Evolutionary conservation across 2,797 vertebrate genomes (phyloP), one percentile per base, ranked within the genome.

Genomic region (Numenius phaeopus): DNA sequence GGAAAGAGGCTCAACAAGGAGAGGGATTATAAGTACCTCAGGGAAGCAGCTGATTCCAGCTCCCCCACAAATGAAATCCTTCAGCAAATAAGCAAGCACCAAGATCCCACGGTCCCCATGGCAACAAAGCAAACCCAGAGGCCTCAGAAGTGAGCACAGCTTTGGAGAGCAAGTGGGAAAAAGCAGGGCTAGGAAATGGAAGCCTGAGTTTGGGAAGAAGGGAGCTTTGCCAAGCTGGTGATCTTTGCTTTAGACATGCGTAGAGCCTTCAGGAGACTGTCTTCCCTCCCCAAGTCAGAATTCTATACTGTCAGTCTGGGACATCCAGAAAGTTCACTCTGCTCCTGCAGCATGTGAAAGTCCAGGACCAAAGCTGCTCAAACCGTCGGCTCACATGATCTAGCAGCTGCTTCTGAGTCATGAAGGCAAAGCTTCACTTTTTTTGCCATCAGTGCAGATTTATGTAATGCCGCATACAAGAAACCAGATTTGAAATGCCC

Each of bases 321-420:
- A 10, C 3, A 24, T 46, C 78, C 82, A 67, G 55, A 77, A 77
- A 69, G 66, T 58, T 93, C 90, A 9, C 71, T 75, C 87, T 94
- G 96, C 94, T 78, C 93, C 96, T 96, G 95, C 95, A 94, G 87
- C 94, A 94, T 17, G 1, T 19, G n/a, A 86, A 89, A 88, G 46
- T 94, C 72, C 67, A 72, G 83, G 82, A 79, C 69, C 85, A 22
- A 39, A 87, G 90, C 7, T 82, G 91, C 23, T 58, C 72, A 64
- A 39, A 24, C 57, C 70, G 94, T 61, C 84, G 8, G 84, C 79
- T 90, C 37, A 1, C 40, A 27, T 46, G 44, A 26, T 29, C 49
- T 87, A 83, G 81, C 12, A 12, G 47, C 93, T 79, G 79, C 73
- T 80, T 76, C 95, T 72, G 83, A 76, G 83, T 90, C 94, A 39